Base-by-base conservation (phyloP, 2,113 vertebrate species). In the Polypterus bichir region DNA sequence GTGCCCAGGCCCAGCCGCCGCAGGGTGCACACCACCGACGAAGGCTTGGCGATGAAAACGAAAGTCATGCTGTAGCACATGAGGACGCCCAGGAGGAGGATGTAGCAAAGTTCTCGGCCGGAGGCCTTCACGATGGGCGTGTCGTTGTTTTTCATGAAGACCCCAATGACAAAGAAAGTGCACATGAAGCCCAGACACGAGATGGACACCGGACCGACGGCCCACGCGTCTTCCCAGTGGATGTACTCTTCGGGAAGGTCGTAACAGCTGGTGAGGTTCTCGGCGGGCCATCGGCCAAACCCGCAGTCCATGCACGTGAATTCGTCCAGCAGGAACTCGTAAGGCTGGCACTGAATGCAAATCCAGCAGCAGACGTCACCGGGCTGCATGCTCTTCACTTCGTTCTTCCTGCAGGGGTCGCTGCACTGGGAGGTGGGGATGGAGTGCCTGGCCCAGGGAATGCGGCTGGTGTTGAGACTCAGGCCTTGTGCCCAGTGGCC, bases 341-440 rank as follows among this genome's bases (percentile, higher is more conserved):
- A 94, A 44, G 93, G 81, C 75, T 98, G 95, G 75, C 95, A 99
- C 6, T 93, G 88, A 59, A 94, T 97, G 70, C 96, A 98, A 74
- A 99, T 90, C 96, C 96, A 99, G 76, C 96, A 99, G 78, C 96
- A 99, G n/a, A 95, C 92, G 47, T 99, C 96, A 1, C 96, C 96
- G 0, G 95, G 96, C 76, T 98, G 96, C 87, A 95, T 91, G 61
- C 95, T 99, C 77, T 99, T 99, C 62, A 97, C 85, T 74, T 99
- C 95, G 0, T 97, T 94, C 80, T 89, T 93, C 73, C 80, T 90
- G 80, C 96, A 99, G 61, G 96, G 96, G 71, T 98, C 96, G 0
- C 95, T 98, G 76, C 96, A 98, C 79, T 97, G 94, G 8, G 96
- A 99, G 5, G 92, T 88, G 0, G 93, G 95, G 3, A 87, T 74